Percentiles rank a stretch among this genome's conserved stretches.
These are phyloP conservation scores for Labeo calbasu DNA, from an alignment of 2,797 vertebrate species.

Conservation along the genomic window DNA sequence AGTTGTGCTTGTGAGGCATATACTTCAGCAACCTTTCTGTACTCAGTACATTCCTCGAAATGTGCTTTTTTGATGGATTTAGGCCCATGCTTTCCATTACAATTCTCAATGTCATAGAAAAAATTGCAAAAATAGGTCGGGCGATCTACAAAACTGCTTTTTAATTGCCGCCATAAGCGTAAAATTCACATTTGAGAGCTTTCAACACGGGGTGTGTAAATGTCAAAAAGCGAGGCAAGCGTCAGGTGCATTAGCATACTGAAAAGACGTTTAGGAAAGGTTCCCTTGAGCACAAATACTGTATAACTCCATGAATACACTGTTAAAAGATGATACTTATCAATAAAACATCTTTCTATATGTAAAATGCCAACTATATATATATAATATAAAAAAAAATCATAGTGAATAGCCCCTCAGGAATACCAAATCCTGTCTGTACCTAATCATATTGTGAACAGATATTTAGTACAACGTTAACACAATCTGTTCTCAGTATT, in stretches of 20 bases:
- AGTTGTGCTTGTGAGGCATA: slow-evolving; percentile 71
- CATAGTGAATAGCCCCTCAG: background rate
- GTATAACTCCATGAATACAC: slow-evolving; percentile 12
- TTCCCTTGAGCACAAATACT: slow-evolving; percentile 27
- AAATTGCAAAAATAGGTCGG: background rate
- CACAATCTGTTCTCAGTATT: slow-evolving; percentile 59
- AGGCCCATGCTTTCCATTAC: slow-evolving; percentile 70
- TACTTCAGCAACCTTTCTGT: slow-evolving; percentile 28
- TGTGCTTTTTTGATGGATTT: slow-evolving; percentile 37
- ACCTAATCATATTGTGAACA: slow-evolving; percentile 51
- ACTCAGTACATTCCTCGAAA: slow-evolving; percentile 64
- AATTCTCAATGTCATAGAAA: slow-evolving; percentile 47
- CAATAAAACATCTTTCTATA: slow-evolving; percentile 62
- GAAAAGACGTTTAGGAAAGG: slow-evolving; percentile 8
- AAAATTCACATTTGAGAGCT: slow-evolving; percentile 24
- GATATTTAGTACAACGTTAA: slow-evolving; percentile 60
- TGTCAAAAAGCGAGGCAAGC: background rate
- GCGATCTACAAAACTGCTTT: slow-evolving; percentile 13
- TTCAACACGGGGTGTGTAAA: slow-evolving; percentile 16
- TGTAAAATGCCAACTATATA: slow-evolving; percentile 19
- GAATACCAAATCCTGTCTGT: slow-evolving; percentile 56
- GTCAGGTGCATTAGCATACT: background rate
- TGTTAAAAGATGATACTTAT: slow-evolving; percentile 44
- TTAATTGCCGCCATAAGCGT: background rate
- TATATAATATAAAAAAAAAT: background rate